A percentile compares a stretch with the other conserved stretches of the same genome.
phyloP scores from a whole-genome alignment of 2,888 invertebrate genomes.

The Mesoligia furuncula region DNA sequence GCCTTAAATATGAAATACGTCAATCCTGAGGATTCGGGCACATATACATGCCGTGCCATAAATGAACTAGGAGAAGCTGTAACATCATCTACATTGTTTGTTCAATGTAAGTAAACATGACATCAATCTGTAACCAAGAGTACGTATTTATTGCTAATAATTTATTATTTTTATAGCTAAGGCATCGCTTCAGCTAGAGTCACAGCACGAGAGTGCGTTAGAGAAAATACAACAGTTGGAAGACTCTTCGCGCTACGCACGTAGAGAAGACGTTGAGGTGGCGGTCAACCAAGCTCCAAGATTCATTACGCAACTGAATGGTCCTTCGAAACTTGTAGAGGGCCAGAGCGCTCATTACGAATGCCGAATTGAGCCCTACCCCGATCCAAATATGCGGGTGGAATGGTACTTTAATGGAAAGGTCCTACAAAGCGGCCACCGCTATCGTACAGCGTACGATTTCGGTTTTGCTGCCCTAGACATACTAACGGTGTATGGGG shows the following conservation, averaged over 20 bases:
- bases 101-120: conserved; percentile 92
- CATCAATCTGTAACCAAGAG: background rate
- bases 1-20: conserved; percentile 98
- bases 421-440: conserved; percentile 96
- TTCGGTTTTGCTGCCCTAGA: conserved; percentile 99
- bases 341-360: conserved; percentile 98
- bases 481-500: conserved; percentile 97
- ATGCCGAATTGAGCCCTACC: conserved; percentile 97
- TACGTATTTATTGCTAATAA: background rate
- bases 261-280: conserved; percentile 95
- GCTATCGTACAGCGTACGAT: conserved; percentile 98
- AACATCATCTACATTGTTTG: conserved; percentile 97
- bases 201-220: conserved; percentile 96
- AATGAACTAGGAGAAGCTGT: conserved; percentile 98
- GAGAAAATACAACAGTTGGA: conserved; percentile 96
- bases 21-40: conserved; percentile 98
- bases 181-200: conserved; percentile 96
- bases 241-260: conserved; percentile 94
- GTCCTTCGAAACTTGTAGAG: conserved; percentile 95
- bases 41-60: conserved; percentile 97
- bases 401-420: conserved; percentile 98
- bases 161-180: conserved; percentile 91
- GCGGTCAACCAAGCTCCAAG: conserved; percentile 95
- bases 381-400: conserved; percentile 96
- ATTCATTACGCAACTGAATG: conserved; percentile 96